These are phyloP conservation scores for Hephaestus fuliginosus DNA, from an alignment of 2,797 vertebrate species.

Conservation along the genomic window DNA sequence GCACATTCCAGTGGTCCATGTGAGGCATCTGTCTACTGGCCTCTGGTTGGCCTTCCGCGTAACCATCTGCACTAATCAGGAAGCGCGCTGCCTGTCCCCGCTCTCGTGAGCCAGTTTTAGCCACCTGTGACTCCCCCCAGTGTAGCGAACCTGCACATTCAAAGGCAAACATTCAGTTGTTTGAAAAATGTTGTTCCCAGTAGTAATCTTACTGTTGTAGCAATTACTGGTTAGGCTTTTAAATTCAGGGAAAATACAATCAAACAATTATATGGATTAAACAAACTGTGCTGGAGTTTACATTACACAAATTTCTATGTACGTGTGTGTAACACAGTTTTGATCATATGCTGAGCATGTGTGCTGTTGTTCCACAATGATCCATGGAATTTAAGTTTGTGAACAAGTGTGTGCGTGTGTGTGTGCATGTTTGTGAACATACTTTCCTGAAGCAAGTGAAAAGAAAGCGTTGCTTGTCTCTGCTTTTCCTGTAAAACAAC, in stretches of 20 bases:
- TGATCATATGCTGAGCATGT: neutral
- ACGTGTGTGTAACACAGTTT: neutral
- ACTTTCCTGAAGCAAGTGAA: conserved; percentile 88
- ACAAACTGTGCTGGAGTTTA: neutral
- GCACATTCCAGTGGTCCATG: conserved; percentile 94
- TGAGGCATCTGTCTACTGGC: conserved; percentile 80
- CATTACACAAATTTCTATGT: neutral
- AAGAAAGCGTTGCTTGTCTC: conserved; percentile 88
- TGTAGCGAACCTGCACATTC: conserved; percentile 66
- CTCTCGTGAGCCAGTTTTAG: conserved; percentile 38
- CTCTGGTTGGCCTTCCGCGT: conserved; percentile 59
- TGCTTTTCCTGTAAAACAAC: conserved; percentile 88
- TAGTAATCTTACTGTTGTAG: neutral
- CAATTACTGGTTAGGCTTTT: neutral
- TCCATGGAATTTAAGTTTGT: neutral
- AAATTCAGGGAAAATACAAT: neutral
- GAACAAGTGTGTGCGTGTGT: neutral
- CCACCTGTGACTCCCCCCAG: conserved; percentile 64
- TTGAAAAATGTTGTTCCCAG: neutral
- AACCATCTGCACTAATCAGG: conserved; percentile 61
- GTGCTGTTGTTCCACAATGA: neutral
- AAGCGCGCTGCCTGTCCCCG: conserved; percentile 32
- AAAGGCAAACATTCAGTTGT: conserved; percentile 9
- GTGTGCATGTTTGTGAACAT: conserved; percentile 62
- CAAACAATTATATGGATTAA: neutral